Conservation (phyloP, 2,113 vertebrate species). For the Meles meles region DNA sequence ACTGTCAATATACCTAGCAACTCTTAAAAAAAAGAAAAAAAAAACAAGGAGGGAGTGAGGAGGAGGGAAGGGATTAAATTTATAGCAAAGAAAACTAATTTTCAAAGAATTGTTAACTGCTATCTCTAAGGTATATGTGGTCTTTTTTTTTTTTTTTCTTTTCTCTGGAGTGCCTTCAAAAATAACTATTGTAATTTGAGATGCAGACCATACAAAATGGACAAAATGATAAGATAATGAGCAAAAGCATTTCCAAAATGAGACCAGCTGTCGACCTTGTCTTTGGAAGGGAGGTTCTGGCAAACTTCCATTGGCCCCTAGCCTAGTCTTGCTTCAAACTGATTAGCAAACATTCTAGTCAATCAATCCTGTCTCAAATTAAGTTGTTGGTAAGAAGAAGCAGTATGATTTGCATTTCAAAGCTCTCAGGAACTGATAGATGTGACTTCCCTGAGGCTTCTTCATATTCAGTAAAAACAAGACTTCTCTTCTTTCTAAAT, state of each 20-base stretch:
- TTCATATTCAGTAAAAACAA: slow-evolving; percentile 1
- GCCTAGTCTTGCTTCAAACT: slow-evolving; percentile 52
- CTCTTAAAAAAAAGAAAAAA: no score
- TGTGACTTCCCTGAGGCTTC: slow-evolving; percentile 7
- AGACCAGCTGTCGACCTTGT: slow-evolving; percentile 68
- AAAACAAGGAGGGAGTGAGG: background rate
- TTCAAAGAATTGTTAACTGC: slow-evolving; percentile 35
- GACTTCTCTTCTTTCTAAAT: slow-evolving; percentile 33
- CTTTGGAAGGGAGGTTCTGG: slow-evolving; percentile 60
- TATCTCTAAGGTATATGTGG: background rate
- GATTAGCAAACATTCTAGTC: slow-evolving; percentile 69
- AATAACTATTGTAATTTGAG: slow-evolving; percentile 60
- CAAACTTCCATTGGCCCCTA: slow-evolving; percentile 40
- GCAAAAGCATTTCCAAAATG: slow-evolving; percentile 65
- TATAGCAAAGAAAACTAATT: slow-evolving; percentile 13
- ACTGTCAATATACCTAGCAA: background rate
- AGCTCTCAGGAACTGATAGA: slow-evolving; percentile 61
- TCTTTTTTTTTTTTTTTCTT: background rate
- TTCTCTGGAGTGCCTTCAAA: slow-evolving; percentile 43
- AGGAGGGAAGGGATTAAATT: background rate
- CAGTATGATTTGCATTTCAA: slow-evolving; percentile 56
- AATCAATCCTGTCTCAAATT: slow-evolving; percentile 63
- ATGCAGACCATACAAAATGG: slow-evolving; percentile 39
- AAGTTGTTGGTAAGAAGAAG: slow-evolving; percentile 53
- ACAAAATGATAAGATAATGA: slow-evolving; percentile 69